Conservation (phyloP, 2,888 invertebrate species). For the Drosophila quasianomalipes region DNA sequence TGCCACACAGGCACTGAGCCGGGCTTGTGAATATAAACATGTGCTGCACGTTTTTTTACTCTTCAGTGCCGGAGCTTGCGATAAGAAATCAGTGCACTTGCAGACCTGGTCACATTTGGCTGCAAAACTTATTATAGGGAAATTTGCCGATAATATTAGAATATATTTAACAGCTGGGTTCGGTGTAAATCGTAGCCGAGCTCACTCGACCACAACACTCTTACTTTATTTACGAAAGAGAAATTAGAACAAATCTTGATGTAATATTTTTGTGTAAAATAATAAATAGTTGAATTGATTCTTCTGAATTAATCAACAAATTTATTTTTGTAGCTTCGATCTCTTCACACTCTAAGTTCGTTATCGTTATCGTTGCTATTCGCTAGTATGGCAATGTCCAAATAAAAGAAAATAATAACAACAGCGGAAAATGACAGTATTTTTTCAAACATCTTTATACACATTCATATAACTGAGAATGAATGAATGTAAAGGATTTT, state of each 20-base stretch:
- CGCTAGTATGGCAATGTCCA: background rate
- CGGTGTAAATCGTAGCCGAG: too few relatives aligned
- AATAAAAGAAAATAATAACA: background rate
- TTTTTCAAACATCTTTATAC: background rate
- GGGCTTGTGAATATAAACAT: too few relatives aligned
- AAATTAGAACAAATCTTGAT: background rate
- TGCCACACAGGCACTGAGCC: too few relatives aligned
- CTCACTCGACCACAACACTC: background rate
- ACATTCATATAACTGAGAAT: background rate
- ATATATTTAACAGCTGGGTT: background rate
- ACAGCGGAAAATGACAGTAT: background rate
- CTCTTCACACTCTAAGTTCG: background rate
- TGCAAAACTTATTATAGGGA: too few relatives aligned
- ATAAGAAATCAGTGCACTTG: too few relatives aligned
- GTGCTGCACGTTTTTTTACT: too few relatives aligned
- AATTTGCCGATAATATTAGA: too few relatives aligned
- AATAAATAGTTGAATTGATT: background rate
- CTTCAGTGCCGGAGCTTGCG: too few relatives aligned
- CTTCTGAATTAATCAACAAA: background rate
- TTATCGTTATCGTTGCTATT: background rate
- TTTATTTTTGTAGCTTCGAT: background rate
- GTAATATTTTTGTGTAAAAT: background rate
- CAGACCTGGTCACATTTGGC: too few relatives aligned
- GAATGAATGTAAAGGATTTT: background rate
- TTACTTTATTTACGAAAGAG: background rate